A percentile compares a stretch with the other conserved stretches of the same genome.
phyloP scores from a whole-genome alignment of 2,797 vertebrate genomes.

The Loriculus beryllinus region DNA sequence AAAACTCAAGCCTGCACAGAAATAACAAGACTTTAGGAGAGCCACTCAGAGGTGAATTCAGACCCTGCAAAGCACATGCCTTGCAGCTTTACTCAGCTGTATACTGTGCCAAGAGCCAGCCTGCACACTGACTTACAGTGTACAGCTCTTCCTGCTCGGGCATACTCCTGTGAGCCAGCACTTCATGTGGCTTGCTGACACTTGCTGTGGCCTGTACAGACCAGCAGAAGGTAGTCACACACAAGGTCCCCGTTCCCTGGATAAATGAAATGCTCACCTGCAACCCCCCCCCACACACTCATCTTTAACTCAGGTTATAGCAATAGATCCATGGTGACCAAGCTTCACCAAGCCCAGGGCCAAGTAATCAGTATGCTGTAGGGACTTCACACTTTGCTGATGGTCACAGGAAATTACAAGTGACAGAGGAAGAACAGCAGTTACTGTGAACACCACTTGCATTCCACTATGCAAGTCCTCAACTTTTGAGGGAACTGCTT shows the following conservation, averaged over 20 bases:
- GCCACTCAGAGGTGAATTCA: not conserved
- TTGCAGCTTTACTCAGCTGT: not conserved
- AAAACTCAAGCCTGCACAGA: not conserved
- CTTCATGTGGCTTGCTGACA: not conserved
- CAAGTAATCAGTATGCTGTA: not conserved
- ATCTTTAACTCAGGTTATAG: not conserved
- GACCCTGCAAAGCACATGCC: not conserved
- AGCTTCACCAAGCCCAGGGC: not conserved
- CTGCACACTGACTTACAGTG: not conserved
- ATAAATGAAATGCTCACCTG: not conserved
- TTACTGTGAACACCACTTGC: not conserved
- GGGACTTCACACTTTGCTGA: not conserved
- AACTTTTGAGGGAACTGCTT: not conserved
- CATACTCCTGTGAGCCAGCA: not conserved
- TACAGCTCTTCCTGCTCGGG: not conserved
- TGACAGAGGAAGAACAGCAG: not conserved
- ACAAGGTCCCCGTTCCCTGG: rapidly evolving
- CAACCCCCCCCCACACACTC: not conserved
- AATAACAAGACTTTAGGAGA: not conserved
- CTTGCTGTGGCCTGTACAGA: not conserved
- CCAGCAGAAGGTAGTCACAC: not conserved
- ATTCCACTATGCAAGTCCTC: not conserved
- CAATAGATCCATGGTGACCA: not conserved
- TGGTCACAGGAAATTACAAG: not conserved
- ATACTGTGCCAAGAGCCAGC: not conserved